These are phyloP conservation scores for Xestia ashworthii DNA, from an alignment of 2,888 invertebrate genomes.

Conservation along the genomic window DNA sequence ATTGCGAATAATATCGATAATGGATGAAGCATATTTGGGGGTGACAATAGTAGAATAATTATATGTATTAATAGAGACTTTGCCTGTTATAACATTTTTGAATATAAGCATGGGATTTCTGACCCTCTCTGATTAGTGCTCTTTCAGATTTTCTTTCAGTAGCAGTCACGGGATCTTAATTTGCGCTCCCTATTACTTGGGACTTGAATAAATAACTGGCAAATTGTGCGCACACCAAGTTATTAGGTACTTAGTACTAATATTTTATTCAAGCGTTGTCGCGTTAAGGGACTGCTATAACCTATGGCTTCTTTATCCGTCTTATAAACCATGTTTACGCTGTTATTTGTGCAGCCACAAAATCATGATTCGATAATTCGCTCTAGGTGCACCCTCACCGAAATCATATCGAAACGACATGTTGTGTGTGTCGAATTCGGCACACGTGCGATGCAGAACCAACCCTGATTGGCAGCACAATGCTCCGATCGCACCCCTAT, in stretches of 20 bases:
- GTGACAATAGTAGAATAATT: background rate
- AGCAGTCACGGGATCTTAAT: too few species aligned
- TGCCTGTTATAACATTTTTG: background rate
- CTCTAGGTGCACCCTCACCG: background rate
- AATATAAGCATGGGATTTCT: too few species aligned
- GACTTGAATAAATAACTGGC: too few species aligned
- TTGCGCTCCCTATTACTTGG: too few species aligned
- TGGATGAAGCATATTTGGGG: slow-evolving; percentile 20
- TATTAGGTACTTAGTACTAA: too few species aligned
- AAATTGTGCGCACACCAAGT: too few species aligned
- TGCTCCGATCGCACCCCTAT: slow-evolving; percentile 51
- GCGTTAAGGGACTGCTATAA: background rate
- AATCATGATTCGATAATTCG: background rate
- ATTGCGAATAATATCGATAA: slow-evolving; percentile 54
- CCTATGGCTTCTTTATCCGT: background rate
- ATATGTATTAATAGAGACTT: slow-evolving; percentile 1
- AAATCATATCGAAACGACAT: slow-evolving; percentile 21
- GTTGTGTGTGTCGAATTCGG: slow-evolving; percentile 47
- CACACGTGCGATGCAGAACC: slow-evolving; percentile 54
- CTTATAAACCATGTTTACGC: background rate
- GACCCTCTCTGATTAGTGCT: too few species aligned
- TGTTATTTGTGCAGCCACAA: background rate
- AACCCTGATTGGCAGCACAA: slow-evolving; percentile 53
- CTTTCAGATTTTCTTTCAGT: too few species aligned
- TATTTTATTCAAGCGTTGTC: too few species aligned